Conservation (phyloP, 2,888 invertebrate species). For the Phortica okadai region DNA sequence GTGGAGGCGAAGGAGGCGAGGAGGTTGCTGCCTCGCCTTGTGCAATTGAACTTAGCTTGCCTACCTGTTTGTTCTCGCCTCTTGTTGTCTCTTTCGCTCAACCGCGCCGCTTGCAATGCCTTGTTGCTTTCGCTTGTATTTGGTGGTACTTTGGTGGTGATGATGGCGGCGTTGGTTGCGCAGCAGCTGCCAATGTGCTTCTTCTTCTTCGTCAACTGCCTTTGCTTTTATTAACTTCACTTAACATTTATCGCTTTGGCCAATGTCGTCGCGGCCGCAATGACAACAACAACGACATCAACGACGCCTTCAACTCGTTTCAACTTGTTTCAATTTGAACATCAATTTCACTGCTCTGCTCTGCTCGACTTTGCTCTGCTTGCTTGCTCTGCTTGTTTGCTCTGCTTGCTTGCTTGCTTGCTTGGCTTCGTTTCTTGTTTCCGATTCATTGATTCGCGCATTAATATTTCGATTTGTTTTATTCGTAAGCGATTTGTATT, state of each 20-base stretch:
- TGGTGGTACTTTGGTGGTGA: no score
- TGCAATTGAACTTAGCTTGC: background rate
- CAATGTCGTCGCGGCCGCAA: constrained; percentile 9
- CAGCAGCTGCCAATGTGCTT: background rate
- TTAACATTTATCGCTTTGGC: constrained; percentile 40
- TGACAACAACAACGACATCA: background rate
- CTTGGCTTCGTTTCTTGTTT: constrained; percentile 45
- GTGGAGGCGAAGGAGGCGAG: no score
- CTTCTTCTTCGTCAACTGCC: no score
- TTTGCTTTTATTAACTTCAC: constrained; percentile 30
- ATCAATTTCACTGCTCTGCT: constrained; percentile 31
- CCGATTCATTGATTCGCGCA: constrained; percentile 66
- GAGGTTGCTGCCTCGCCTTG: no score
- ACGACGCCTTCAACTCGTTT: background rate
- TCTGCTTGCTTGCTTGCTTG: background rate
- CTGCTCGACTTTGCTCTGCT: background rate
- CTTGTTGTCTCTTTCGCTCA: no score
- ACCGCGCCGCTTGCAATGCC: no score
- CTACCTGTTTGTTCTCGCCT: background rate
- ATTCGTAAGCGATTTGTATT: constrained; percentile 63
- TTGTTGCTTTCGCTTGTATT: no score
- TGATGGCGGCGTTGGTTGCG: no score
- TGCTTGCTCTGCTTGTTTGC: background rate
- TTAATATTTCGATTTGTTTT: constrained; percentile 68
- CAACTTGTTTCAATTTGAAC: constrained; percentile 19